Conservation (phyloP, 1,140 invertebrate genomes). For the Paraescarpia echinospica region DNA sequence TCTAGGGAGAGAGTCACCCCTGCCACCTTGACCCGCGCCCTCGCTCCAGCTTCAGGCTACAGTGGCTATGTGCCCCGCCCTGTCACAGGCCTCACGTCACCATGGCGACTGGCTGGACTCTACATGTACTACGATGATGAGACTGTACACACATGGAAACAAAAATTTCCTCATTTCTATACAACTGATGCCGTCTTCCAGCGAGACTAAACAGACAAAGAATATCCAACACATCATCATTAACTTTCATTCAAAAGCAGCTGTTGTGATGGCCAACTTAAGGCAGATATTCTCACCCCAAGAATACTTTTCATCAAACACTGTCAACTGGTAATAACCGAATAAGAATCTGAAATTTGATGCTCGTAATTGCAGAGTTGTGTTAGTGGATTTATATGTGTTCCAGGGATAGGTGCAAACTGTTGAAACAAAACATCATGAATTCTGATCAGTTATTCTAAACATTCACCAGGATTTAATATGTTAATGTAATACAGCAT, state of each 20-base stretch:
- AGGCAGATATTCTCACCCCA: neutral
- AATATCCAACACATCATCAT: neutral
- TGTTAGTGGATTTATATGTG: neutral
- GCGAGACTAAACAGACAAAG: neutral
- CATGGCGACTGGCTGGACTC: neutral
- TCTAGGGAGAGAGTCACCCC: neutral
- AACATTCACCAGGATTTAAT: neutral
- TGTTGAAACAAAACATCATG: neutral
- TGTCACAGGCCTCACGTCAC: neutral
- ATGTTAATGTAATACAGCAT: neutral
- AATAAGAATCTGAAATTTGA: neutral
- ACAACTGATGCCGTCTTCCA: neutral
- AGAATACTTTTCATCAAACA: neutral
- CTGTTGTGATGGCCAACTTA: neutral
- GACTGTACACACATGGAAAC: neutral
- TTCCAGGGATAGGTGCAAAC: neutral
- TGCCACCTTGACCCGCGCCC: neutral
- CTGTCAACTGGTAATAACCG: too few relatives aligned
- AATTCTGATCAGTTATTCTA: neutral
- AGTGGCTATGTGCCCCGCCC: neutral
- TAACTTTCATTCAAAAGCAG: neutral
- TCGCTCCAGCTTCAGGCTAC: neutral
- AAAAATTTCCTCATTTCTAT: neutral
- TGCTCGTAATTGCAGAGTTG: neutral
- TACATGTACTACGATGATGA: constrained; percentile 1